Base-by-base conservation (phyloP, 1,140 invertebrate genomes). In the Cataglyphis hispanica region DNA sequence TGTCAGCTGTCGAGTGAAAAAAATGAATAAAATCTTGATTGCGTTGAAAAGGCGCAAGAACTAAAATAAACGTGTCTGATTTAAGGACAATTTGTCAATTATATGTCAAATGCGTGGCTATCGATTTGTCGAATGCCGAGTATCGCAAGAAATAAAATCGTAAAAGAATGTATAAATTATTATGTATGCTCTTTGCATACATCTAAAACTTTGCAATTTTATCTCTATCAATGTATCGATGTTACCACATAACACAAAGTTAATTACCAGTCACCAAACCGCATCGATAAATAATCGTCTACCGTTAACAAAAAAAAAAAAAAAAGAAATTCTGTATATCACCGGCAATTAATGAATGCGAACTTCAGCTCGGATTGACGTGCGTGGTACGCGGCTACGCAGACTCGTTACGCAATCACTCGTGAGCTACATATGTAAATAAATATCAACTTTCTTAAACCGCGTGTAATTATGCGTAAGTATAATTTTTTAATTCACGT, bases 361-460 rank as follows among this genome's bases (percentile, higher is more conserved):
- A 72, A 70, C 10, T n/a, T 58, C 8, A n/a, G 25, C 19, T 43
- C 25, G 27, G n/a, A 60, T 34, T 60, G 53, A 60, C 60, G 60
- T 16, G n/a, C 16, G 46, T 46, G 43, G 25, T 40, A 27, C 43
- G 43, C 19, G 37, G 27, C 6, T 58, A 19, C 19, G 78, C 13
- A 19, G 40, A 58, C 25, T 72, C 5, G 60, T 78, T 64, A 31
- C 31, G 25, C 27, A 63, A 60, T 63, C 25, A 22, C 22, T 83
- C n/a, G 53, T 40, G 16, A n/a, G 6, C n/a, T n/a, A 19, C 19
- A n/a, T 43, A 19, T 16, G 22, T 53, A 72, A 83, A 72, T 74
- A 60, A 60, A 83, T 72, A 83, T 61, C 46, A 72, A 72, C 19
- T 58, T 22, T 83, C 19, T 34, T 25, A 46, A 40, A 11, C 31